Percentiles rank a stretch among this genome's conserved stretches.
phyloP scores from a whole-genome alignment of 2,113 vertebrate species.

The Microcebus tavaratra region DNA sequence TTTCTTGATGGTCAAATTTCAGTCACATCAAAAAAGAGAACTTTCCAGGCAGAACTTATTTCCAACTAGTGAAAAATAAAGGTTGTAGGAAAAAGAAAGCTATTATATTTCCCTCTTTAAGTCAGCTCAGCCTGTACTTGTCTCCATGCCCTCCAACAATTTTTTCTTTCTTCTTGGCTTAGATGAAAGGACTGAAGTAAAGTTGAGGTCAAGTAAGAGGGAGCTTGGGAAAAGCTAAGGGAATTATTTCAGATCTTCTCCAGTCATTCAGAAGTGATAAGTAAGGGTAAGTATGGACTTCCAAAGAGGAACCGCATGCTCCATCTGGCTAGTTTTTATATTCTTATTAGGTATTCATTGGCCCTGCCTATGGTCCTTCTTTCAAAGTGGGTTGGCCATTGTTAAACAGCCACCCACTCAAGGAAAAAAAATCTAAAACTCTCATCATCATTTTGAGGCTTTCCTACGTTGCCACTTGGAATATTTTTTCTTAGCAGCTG shows the following conservation, averaged over 20 bases:
- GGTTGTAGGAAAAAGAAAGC: neutral
- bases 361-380: neutral
- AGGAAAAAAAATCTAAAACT: neutral
- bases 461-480: neutral
- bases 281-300: neutral
- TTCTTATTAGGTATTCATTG: neutral
- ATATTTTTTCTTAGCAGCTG: neutral
- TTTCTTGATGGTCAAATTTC: neutral
- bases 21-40: neutral
- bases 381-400: neutral
- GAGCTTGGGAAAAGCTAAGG: neutral
- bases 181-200: neutral
- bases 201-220: neutral
- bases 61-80: neutral
- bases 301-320: neutral
- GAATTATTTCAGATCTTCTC: neutral
- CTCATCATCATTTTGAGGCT: neutral
- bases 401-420: neutral
- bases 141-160: too few relatives aligned
- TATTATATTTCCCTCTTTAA: neutral
- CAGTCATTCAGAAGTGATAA: neutral
- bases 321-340: rapidly evolving
- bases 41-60: neutral
- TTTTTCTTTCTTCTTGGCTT: neutral
- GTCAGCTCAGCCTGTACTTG: neutral